phyloP scores from a whole-genome alignment of 2,797 vertebrate species.

The Phalanger gymnotis region DNA sequence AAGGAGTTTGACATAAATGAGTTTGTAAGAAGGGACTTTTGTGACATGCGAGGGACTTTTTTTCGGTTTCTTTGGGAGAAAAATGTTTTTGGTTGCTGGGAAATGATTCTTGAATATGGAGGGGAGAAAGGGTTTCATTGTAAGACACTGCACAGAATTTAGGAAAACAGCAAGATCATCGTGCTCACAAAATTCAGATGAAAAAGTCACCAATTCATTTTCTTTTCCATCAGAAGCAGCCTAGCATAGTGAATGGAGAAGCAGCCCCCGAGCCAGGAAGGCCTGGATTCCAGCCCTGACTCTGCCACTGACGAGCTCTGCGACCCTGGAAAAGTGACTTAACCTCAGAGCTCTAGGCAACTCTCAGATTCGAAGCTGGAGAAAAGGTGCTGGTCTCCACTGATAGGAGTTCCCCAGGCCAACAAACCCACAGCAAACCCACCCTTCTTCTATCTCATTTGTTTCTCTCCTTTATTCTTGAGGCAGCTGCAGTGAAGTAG shows the following conservation, averaged over 20 bases:
- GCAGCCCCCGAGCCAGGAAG: background rate
- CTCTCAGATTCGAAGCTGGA: background rate
- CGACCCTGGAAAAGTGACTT: background rate
- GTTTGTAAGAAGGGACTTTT: background rate
- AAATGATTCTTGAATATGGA: background rate
- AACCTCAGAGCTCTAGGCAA: background rate
- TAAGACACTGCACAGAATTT: background rate
- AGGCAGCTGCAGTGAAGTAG: background rate
- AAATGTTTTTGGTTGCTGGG: background rate
- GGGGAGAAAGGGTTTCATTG: slow-evolving; percentile 1
- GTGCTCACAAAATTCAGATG: background rate
- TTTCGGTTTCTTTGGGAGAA: background rate
- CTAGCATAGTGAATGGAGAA: background rate
- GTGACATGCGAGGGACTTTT: background rate
- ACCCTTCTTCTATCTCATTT: background rate
- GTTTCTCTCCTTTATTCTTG: background rate
- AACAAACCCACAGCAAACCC: too few relatives aligned
- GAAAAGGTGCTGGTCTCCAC: rapidly evolving
- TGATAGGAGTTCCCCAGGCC: background rate
- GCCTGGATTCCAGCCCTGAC: background rate
- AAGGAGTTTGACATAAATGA: background rate
- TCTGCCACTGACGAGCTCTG: background rate
- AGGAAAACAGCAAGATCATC: background rate
- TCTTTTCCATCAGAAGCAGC: background rate
- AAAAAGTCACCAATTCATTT: slow-evolving; percentile 51